Evolutionary conservation across 2,113 vertebrate species (phyloP).

Genomic region (Halichoerus grypus): DNA sequence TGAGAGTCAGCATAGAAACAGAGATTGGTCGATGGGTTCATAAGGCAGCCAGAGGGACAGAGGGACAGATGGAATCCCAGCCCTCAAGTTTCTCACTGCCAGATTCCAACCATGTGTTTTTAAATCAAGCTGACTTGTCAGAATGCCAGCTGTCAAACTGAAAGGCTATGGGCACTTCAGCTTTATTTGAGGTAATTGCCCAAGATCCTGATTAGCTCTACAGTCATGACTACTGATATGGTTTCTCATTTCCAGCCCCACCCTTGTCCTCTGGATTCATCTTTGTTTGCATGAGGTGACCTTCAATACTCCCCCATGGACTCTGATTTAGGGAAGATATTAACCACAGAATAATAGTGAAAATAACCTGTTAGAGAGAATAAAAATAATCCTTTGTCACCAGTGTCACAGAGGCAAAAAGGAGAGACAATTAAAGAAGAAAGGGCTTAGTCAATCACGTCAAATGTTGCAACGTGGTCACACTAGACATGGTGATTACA

Average conservation of each 20-base stretch:
- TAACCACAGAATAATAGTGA: not conserved
- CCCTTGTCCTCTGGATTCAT: not conserved
- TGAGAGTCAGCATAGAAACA: not conserved
- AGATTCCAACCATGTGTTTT: conserved; percentile 38
- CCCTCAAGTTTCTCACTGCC: not conserved
- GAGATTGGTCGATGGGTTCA: not conserved
- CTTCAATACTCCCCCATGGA: not conserved
- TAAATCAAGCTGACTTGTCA: conserved; percentile 23
- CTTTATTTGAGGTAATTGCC: not conserved
- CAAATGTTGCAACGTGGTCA: not conserved
- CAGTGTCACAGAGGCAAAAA: not conserved
- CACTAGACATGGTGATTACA: not conserved
- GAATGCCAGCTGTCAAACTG: not conserved
- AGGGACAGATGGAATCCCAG: not conserved
- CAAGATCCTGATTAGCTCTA: not conserved
- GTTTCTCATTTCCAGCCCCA: not conserved
- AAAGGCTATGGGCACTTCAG: not conserved
- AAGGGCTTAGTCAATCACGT: not conserved
- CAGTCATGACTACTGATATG: not conserved
- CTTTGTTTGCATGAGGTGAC: not conserved
- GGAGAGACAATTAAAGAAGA: conserved; percentile 38
- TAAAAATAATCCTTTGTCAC: not conserved
- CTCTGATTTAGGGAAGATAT: not conserved
- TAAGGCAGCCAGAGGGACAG: not conserved
- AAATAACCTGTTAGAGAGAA: not conserved